Evolutionary conservation across 2,888 invertebrate genomes (phyloP).

Genomic region (Chrysomela aeneicollis): DNA sequence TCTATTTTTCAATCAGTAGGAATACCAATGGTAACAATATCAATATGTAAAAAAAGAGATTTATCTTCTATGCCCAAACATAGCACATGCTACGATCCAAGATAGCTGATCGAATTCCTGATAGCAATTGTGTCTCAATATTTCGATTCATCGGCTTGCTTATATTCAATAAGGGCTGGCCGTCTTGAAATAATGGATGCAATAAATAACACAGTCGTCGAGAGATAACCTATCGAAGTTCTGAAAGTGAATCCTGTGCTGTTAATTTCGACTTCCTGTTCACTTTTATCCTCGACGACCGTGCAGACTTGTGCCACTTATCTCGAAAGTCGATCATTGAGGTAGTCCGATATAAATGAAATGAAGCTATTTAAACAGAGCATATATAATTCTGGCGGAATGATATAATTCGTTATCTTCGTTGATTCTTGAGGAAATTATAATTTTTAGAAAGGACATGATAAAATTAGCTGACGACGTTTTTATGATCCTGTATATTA

Average conservation of each 20-base stretch:
- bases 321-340: neutral
- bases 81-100: neutral
- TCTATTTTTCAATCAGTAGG: too few species aligned
- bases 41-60: too few species aligned
- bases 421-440: too few species aligned
- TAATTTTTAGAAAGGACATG: too few species aligned
- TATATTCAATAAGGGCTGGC: slow-evolving; percentile 20
- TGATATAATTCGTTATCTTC: too few species aligned
- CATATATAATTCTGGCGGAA: too few species aligned
- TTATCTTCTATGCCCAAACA: too few species aligned
- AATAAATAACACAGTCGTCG: slow-evolving; percentile 25
- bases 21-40: too few species aligned
- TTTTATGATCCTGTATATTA: too few species aligned
- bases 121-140: slow-evolving; percentile 12
- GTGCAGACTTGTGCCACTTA: neutral
- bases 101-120: slow-evolving; percentile 3
- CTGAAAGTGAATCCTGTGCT: neutral
- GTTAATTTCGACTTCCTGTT: neutral
- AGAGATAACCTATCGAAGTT: slow-evolving; percentile 17
- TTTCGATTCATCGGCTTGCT: slow-evolving; percentile 10
- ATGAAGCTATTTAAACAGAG: too few species aligned
- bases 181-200: slow-evolving; percentile 17
- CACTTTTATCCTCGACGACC: neutral
- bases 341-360: too few species aligned
- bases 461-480: too few species aligned